A percentile compares a stretch with the other conserved stretches of the same genome.
These are phyloP conservation scores for Gymnocephalus cernua DNA, from an alignment of 2,113 vertebrate species.

Conservation along the genomic window DNA sequence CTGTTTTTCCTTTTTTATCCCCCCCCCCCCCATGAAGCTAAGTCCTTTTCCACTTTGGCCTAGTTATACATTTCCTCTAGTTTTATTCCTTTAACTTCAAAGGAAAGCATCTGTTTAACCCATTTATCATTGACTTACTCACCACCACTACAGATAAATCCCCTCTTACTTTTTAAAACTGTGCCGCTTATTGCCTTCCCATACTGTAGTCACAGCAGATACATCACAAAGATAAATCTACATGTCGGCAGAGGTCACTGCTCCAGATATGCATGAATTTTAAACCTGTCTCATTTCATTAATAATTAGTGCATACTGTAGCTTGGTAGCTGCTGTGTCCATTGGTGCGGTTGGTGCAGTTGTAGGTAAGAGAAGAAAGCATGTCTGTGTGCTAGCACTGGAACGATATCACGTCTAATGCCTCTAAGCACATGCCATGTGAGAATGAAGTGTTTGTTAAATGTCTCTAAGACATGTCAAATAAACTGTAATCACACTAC, in stretches of 20 bases:
- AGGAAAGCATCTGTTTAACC: conserved; percentile 73
- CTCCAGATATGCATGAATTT: conserved; percentile 69
- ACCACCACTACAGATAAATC: conserved; percentile 63
- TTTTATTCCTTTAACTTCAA: conserved; percentile 70
- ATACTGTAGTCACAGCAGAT: conserved; percentile 60
- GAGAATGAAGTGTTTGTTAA: not conserved
- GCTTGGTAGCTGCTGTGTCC: conserved; percentile 19
- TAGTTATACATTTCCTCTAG: conserved; percentile 49
- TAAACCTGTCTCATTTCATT: conserved; percentile 61
- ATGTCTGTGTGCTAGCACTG: not conserved
- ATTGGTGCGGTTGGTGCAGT: conserved; percentile 35
- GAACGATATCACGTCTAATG: not conserved
- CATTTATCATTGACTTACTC: conserved; percentile 69
- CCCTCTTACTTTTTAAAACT: conserved; percentile 72
- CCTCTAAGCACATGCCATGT: not conserved
- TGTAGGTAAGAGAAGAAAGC: conserved; percentile 37
- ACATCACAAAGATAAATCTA: conserved; percentile 73
- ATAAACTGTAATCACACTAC: not conserved
- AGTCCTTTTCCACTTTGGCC: conserved; percentile 63
- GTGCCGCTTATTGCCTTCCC: conserved; percentile 75
- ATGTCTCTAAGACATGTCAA: not conserved
- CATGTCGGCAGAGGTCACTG: conserved; percentile 68
- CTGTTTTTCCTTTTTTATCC: conserved; percentile 15
- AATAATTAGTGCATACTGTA: conserved; percentile 56
- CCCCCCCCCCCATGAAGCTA: conserved; percentile 9